Conservation (phyloP, 37 sponge, comb jelly and placozoan genomes). For the Oopsacas minuta region DNA sequence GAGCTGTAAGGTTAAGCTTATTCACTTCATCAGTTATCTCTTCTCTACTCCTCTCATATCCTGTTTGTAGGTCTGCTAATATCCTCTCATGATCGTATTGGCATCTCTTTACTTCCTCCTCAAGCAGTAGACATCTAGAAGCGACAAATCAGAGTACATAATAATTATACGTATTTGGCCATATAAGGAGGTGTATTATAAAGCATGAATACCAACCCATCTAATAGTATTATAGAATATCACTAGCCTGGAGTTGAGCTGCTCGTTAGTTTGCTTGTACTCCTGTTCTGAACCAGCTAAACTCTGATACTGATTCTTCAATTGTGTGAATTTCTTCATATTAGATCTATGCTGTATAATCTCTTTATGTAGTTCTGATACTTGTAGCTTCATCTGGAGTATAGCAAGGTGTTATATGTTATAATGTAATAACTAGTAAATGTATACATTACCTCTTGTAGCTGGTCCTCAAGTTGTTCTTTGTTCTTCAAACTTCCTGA, state of each 20-base stretch:
- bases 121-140: neutral
- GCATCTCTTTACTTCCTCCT: neutral
- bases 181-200: too few relatives aligned
- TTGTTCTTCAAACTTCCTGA: neutral
- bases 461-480: neutral
- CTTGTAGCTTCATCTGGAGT: neutral
- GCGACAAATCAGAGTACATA: neutral
- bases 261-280: constrained; percentile 3
- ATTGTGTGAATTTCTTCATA: neutral
- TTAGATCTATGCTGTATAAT: neutral
- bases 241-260: neutral
- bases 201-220: too few relatives aligned
- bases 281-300: neutral
- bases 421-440: too few relatives aligned
- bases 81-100: neutral
- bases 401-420: neutral
- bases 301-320: constrained; percentile 6
- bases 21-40: neutral
- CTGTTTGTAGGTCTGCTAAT: neutral
- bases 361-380: neutral
- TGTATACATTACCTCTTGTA: neutral
- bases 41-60: neutral
- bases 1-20: neutral
- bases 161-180: too few relatives aligned
- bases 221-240: neutral